Evolutionary conservation across 2,797 vertebrate genomes (phyloP).

Genomic region (Eulemur rubriventer): DNA sequence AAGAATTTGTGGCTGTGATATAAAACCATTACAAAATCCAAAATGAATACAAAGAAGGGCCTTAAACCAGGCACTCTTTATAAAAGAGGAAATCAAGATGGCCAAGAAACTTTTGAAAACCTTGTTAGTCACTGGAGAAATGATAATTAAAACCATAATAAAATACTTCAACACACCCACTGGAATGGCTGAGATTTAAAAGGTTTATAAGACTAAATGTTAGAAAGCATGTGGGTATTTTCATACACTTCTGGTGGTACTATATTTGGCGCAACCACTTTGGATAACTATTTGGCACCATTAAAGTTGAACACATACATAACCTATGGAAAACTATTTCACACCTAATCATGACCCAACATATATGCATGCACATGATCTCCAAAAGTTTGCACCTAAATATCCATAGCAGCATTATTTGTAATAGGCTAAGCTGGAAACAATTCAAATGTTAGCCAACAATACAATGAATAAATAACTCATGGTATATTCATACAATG

Average conservation of each 20-base stretch:
- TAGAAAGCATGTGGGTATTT: background rate
- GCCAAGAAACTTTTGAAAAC: background rate
- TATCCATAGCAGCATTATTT: background rate
- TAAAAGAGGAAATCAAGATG: background rate
- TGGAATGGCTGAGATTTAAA: background rate
- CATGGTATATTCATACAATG: background rate
- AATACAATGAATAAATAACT: background rate
- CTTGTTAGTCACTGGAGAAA: background rate
- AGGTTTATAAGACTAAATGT: background rate
- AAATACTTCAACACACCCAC: background rate
- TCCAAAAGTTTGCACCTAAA: background rate
- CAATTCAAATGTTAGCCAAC: background rate
- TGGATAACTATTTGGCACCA: background rate
- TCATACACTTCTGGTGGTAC: background rate
- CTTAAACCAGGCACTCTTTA: background rate
- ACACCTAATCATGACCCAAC: background rate
- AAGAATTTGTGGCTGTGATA: background rate
- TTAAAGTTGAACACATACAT: background rate
- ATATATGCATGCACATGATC: background rate
- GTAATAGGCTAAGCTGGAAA: background rate
- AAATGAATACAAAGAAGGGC: conserved; percentile 21
- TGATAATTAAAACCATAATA: background rate
- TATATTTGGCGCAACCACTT: background rate
- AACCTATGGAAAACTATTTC: background rate
- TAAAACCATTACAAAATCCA: background rate